phyloP scores from a whole-genome alignment of 1,140 invertebrate genomes.

The Macrotrachela quadricornifera region DNA sequence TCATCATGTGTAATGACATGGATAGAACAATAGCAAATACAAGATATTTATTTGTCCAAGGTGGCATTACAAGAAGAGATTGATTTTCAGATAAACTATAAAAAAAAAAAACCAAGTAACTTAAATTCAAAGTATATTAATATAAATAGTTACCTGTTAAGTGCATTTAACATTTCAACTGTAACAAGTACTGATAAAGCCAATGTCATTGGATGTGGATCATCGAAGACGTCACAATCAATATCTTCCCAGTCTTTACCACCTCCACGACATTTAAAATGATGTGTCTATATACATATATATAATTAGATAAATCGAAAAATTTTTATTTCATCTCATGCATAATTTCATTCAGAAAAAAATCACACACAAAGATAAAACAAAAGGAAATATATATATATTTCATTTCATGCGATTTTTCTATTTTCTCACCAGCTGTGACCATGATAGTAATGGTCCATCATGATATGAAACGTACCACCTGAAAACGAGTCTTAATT shows the following conservation, averaged over 20 bases:
- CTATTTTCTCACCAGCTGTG: constrained; percentile 52
- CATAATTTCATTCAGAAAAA: too few relatives aligned
- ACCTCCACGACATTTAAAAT: constrained; percentile 31
- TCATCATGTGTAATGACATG: constrained; percentile 97
- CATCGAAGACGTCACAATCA: constrained; percentile 86
- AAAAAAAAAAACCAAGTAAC: too few relatives aligned
- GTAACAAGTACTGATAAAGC: constrained; percentile 95
- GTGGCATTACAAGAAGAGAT: constrained; percentile 87
- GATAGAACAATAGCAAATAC: constrained; percentile 89
- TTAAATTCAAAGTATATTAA: too few relatives aligned
- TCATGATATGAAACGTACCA: constrained; percentile 90
- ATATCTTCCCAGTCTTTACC: constrained; percentile 48
- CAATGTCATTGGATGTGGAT: constrained; percentile 99
- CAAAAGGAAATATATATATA: too few relatives aligned
- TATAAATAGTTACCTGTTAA: constrained; percentile 59
- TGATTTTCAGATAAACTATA: constrained; percentile 92
- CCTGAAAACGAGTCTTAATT: constrained; percentile 72
- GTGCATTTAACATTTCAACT: constrained; percentile 99
- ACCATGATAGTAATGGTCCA: constrained; percentile 84
- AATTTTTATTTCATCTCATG: background rate
- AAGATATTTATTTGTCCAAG: constrained; percentile 93
- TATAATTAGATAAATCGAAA: background rate
- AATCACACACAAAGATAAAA: too few relatives aligned
- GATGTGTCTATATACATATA: constrained; percentile 24
- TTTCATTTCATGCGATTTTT: background rate